Evolutionary conservation across 2,113 vertebrate genomes (phyloP).

Genomic region (Otolemur garnettii): DNA sequence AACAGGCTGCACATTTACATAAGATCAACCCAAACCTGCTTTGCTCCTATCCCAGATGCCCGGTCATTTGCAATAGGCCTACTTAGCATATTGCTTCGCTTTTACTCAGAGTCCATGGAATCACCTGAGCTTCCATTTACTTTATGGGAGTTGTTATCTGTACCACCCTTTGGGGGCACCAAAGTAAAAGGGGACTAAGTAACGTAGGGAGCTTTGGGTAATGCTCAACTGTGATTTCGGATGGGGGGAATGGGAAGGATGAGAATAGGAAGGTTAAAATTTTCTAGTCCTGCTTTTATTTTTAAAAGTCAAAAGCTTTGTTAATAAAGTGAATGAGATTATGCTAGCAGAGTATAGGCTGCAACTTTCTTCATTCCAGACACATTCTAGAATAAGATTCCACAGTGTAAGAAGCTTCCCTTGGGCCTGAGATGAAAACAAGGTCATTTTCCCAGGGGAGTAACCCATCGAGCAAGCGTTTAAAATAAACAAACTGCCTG

Average conservation of each 20-base stretch:
- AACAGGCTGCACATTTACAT: not conserved
- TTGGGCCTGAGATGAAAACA: slow-evolving; percentile 78
- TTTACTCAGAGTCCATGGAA: fast-evolving
- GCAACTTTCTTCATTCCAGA: slow-evolving; percentile 44
- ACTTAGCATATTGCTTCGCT: not conserved
- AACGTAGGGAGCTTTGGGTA: not conserved
- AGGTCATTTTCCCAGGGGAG: slow-evolving; percentile 82
- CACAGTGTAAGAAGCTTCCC: slow-evolving; percentile 71
- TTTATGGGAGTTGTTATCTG: not conserved
- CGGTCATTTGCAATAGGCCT: not conserved
- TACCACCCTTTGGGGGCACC: not conserved
- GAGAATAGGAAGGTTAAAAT: not conserved
- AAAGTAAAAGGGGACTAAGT: not conserved
- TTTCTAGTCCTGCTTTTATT: not conserved
- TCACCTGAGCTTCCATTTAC: not conserved
- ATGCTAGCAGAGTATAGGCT: not conserved
- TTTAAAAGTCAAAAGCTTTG: not conserved
- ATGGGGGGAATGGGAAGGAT: not conserved
- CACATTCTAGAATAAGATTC: slow-evolving; percentile 71
- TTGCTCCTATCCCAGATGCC: not conserved
- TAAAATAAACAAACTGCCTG: slow-evolving; percentile 81
- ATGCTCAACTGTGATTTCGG: not conserved
- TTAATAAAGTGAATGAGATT: not conserved
- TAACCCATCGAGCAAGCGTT: slow-evolving; percentile 63
- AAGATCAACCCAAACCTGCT: not conserved